Base-by-base conservation (phyloP, 2,113 vertebrate species). In the Pongo pygmaeus region DNA sequence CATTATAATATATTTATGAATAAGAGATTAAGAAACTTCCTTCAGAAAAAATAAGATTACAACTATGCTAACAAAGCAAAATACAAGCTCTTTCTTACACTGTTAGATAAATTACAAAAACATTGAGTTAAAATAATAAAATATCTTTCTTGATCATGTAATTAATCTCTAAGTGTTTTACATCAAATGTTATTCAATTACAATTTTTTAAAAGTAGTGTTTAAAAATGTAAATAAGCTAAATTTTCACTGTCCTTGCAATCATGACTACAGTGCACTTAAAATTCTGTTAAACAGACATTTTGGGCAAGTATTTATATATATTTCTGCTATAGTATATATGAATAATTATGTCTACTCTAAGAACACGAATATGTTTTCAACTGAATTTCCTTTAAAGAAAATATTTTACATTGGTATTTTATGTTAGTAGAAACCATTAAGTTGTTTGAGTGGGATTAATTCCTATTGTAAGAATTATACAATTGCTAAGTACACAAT, bases 111-210 rank as follows among this genome's bases (percentile, higher is more conserved):
- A 30, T 90, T 91, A 80, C 0, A 75, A 57, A 80, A 94, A 93
- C 2, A 23, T 10, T 64, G 43, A 84, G 18, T 55, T 27, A 90
- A 43, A 84, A 88, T 5, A 17, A 83, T 72, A 94, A 93, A 75
- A 67, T 40, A 40, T 55, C 67, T 96, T 77, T 83, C 14, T 50
- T 50, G 13, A 89, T 74, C 55, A 80, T 30, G 2, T 59, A 86
- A 96, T 84, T 86, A 92, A 87, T 30, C 55, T 93, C 40, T 48
- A 92, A 94, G 88, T 69, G 84, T 25, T 83, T 94, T 78, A 91
- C 43, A 46, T 46, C 43, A 46, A 46, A 46, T 1, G 32, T 86
- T 32, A 35, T 77, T 72, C 30, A 69, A 46, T 5, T 81, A 35
- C 0, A 92, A 40, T 72, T 2, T 12, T 85, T 85, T 90, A 70